Evolutionary conservation across 2,888 invertebrate species (phyloP).

Genomic region (Chirona hameri): DNA sequence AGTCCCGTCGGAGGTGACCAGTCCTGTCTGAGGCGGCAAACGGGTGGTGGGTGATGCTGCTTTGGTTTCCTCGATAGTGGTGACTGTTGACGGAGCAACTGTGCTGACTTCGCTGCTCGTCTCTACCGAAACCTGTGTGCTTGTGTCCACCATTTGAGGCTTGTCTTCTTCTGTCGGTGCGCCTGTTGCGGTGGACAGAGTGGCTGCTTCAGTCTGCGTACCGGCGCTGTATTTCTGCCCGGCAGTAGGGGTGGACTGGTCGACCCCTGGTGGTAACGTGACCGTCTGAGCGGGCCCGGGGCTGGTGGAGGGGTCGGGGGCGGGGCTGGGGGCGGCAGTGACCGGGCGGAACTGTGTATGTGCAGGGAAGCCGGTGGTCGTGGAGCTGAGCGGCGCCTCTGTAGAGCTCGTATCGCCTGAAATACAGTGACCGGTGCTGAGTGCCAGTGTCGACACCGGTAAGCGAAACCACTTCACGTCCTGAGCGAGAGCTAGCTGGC

Average conservation of each 20-base stretch:
- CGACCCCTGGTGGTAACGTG: not conserved
- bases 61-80: not conserved
- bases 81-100: not conserved
- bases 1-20: not conserved
- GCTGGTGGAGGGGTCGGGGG: not conserved
- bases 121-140: not conserved
- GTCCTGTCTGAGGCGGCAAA: not conserved
- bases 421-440: not conserved
- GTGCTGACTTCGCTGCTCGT: not conserved
- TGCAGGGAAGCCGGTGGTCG: not conserved
- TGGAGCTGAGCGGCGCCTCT: not conserved
- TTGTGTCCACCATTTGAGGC: not conserved
- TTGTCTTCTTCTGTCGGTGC: not conserved
- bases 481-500: too few relatives aligned
- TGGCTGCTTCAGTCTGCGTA: not conserved
- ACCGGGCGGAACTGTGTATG: not conserved
- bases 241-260: not conserved
- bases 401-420: not conserved
- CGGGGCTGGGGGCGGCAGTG: too few relatives aligned
- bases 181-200: not conserved
- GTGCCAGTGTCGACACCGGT: not conserved
- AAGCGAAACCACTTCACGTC: too few relatives aligned
- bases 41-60: not conserved
- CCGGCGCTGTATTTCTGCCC: not conserved
- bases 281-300: slow-evolving; percentile 4